These are phyloP conservation scores for Omphaloscelis lunosa DNA, from an alignment of 2,888 invertebrate genomes.

Conservation along the genomic window DNA sequence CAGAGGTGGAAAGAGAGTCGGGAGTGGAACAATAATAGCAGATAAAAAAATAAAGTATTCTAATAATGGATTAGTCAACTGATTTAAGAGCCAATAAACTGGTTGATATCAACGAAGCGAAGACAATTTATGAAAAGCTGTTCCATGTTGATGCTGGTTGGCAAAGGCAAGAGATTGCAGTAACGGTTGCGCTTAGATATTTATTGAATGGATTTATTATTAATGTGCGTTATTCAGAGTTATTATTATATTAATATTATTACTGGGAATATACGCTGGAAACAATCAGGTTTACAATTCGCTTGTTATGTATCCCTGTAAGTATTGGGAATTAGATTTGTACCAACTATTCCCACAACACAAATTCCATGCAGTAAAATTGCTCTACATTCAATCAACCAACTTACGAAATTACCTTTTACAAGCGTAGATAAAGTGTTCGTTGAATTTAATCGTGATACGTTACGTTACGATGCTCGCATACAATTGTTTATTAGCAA, in stretches of 20 bases:
- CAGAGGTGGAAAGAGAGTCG: too few relatives aligned
- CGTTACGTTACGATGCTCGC: not conserved
- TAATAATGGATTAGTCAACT: constrained; percentile 7
- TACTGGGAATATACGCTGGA: not conserved
- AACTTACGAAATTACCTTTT: not conserved
- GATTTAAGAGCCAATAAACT: constrained; percentile 31
- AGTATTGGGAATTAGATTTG: not conserved
- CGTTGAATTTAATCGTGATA: constrained; percentile 1
- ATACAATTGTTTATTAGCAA: not conserved
- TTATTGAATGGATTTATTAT: constrained; percentile 1
- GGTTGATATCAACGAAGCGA: not conserved
- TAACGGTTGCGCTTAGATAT: constrained; percentile 9
- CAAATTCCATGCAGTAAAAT: not conserved
- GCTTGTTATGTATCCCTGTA: not conserved
- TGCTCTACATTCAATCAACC: not conserved
- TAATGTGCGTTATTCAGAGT: not conserved
- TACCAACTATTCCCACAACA: not conserved
- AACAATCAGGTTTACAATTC: not conserved
- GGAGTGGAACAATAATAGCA: too few relatives aligned
- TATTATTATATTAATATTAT: constrained; percentile 6
- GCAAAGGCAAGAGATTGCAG: constrained; percentile 7
- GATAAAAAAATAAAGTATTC: not conserved
- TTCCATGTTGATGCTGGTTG: constrained; percentile 4
- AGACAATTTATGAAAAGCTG: constrained; percentile 24
- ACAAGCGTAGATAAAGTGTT: not conserved